phyloP scores from a whole-genome alignment of 2,888 invertebrate species.

The Eupsilia transversa region DNA sequence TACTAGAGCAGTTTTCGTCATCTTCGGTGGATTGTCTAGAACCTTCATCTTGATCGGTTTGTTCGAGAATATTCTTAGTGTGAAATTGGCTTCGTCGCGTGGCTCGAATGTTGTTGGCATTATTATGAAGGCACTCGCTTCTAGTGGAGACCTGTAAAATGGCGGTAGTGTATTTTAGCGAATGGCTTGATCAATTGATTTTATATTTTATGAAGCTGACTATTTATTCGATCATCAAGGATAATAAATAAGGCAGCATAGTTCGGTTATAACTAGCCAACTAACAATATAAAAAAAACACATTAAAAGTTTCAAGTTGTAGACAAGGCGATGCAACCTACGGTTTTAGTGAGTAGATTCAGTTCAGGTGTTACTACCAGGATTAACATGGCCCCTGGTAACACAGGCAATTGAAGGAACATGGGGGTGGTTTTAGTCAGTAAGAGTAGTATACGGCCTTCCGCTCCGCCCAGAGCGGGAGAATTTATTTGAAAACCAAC shows the following conservation, averaged over 20 bases:
- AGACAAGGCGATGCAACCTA: too few relatives aligned
- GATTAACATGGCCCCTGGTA: too few relatives aligned
- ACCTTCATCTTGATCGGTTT: constrained; percentile 94
- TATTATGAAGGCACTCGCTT: constrained; percentile 95
- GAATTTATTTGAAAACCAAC: too few relatives aligned
- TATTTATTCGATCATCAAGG: not conserved
- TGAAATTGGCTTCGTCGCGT: constrained; percentile 96
- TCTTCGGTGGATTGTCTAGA: constrained; percentile 92
- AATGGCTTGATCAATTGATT: not conserved
- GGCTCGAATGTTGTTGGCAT: constrained; percentile 98
- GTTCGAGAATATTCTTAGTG: constrained; percentile 94
- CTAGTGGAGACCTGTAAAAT: constrained; percentile 93
- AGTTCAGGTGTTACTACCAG: not conserved
- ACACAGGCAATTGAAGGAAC: too few relatives aligned
- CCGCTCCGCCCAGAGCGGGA: too few relatives aligned
- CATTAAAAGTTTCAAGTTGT: not conserved
- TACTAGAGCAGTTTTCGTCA: constrained; percentile 94
- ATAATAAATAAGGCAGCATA: too few relatives aligned
- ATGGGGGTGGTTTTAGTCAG: too few relatives aligned
- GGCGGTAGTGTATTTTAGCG: not conserved
- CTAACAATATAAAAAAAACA: not conserved
- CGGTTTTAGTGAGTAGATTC: not conserved
- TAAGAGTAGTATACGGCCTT: too few relatives aligned
- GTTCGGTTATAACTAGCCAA: not conserved
- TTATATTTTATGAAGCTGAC: not conserved